phyloP scores from a whole-genome alignment of 2,888 invertebrate genomes.

The Callyntrura guangdongensis region DNA sequence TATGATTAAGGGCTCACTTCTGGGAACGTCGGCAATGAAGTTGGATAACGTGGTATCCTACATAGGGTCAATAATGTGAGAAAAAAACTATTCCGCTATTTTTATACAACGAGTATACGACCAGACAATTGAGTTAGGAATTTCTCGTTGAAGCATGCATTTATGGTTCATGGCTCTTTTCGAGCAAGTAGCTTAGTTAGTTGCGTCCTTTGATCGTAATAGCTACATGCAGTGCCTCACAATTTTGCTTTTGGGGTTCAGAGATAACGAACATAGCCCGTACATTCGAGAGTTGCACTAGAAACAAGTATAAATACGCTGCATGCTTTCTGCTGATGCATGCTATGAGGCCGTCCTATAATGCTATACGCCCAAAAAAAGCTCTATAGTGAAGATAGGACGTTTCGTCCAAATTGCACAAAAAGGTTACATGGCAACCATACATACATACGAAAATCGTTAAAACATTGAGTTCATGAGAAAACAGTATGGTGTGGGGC shows the following conservation, averaged over 20 bases:
- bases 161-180: neutral
- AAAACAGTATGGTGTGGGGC: constrained; percentile 13
- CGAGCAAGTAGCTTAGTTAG: constrained; percentile 31
- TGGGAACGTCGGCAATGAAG: no score
- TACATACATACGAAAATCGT: neutral
- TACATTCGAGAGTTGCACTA: no score
- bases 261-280: neutral
- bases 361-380: neutral
- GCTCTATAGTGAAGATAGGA: neutral
- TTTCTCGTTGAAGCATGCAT: no score
- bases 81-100: neutral
- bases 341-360: neutral
- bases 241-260: neutral
- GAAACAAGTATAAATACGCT: no score
- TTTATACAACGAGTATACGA: neutral
- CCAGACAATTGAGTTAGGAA: neutral
- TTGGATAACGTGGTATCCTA: neutral
- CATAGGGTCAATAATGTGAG: neutral
- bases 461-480: neutral
- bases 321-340: neutral
- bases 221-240: no score
- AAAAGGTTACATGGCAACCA: neutral
- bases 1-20: no score
- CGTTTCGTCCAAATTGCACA: no score
- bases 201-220: neutral